phyloP scores from a whole-genome alignment of 2,888 invertebrate genomes.

The Dromius quadrimaculatus region DNA sequence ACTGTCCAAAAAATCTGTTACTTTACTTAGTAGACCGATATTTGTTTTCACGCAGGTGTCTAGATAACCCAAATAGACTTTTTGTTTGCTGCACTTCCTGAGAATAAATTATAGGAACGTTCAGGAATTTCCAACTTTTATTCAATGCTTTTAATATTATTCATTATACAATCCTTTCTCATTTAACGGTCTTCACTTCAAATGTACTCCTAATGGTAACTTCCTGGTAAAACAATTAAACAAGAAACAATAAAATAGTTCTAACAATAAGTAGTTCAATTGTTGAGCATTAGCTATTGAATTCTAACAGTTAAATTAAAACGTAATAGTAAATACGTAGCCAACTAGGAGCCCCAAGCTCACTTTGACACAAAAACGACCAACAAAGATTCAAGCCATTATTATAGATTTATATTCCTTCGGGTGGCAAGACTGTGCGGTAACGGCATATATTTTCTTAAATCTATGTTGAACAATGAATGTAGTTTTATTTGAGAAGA shows the following conservation, averaged over 20 bases:
- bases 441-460: constrained; percentile 25
- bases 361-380: neutral
- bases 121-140: no score
- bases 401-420: constrained; percentile 34
- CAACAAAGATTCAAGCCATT: neutral
- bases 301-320: constrained; percentile 26
- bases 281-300: constrained; percentile 1
- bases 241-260: neutral
- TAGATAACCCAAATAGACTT: no score
- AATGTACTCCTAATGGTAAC: no score
- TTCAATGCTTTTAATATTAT: no score
- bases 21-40: no score
- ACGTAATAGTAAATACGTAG: constrained; percentile 19
- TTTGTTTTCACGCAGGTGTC: no score
- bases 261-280: constrained; percentile 12
- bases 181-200: no score
- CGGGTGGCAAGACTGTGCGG: neutral
- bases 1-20: no score
- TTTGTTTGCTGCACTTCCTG: no score
- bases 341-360: neutral
- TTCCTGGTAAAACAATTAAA: neutral
- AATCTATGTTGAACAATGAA: constrained; percentile 25
- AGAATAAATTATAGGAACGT: no score
- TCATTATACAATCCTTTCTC: no score
- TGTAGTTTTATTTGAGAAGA: neutral